These are phyloP conservation scores for Xanthia togata DNA, from an alignment of 2,888 invertebrate genomes.

Conservation along the genomic window DNA sequence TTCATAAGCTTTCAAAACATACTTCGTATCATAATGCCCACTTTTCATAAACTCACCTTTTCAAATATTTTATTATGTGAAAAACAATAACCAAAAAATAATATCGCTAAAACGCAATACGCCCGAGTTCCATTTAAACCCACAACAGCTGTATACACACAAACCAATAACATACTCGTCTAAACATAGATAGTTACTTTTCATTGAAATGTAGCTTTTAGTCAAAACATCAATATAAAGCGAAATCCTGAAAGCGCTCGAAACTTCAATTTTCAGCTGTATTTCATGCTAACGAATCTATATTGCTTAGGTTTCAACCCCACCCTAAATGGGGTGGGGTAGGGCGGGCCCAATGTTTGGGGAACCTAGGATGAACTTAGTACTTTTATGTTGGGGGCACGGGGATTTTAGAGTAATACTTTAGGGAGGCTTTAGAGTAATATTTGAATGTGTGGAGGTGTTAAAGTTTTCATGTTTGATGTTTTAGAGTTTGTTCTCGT, in stretches of 20 bases:
- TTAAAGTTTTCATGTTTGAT: conserved; percentile 8
- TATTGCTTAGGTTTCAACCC: conserved; percentile 47
- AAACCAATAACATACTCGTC: not conserved
- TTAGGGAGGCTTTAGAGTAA: not conserved
- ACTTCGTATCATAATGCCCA: not conserved
- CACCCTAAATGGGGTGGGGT: conserved; percentile 20
- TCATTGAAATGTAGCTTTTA: conserved; percentile 33
- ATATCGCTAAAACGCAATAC: conserved; percentile 17
- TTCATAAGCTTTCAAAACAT: not conserved
- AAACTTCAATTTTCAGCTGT: conserved; percentile 52
- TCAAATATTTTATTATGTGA: not conserved
- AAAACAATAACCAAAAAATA: not conserved
- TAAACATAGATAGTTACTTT: conserved; percentile 4
- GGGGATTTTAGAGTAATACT: conserved; percentile 13
- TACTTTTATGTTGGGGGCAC: conserved; percentile 12
- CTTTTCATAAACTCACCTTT: not conserved
- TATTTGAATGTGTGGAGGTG: conserved; percentile 1
- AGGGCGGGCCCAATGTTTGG: conserved; percentile 20
- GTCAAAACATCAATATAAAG: conserved; percentile 37
- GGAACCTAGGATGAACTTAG: conserved; percentile 34
- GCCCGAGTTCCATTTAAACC: conserved; percentile 2
- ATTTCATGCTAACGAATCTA: conserved; percentile 59
- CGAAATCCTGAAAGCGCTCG: conserved; percentile 35
- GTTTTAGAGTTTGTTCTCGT: not conserved
- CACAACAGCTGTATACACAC: not conserved